phyloP scores from a whole-genome alignment of 2,888 invertebrate species.

The Lagria hirta region DNA sequence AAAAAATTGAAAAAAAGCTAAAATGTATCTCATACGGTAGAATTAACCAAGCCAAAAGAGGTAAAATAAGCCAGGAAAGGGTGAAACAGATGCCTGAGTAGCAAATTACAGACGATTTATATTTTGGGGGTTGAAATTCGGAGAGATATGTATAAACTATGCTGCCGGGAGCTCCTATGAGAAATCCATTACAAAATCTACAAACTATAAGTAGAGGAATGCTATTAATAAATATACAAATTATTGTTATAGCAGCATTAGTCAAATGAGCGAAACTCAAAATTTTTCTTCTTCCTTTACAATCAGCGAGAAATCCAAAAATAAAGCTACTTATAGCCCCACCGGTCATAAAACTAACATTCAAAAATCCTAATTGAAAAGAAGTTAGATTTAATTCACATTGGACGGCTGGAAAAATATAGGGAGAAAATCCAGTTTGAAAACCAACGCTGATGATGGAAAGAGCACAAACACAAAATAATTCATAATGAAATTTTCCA shows the following conservation, averaged over 20 bases:
- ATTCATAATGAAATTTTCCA: constrained; percentile 67
- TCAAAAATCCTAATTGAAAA: constrained; percentile 68
- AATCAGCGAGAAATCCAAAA: constrained; percentile 80
- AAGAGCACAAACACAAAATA: constrained; percentile 65
- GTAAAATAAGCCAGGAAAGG: constrained; percentile 65
- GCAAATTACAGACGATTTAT: constrained; percentile 62
- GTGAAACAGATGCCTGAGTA: constrained; percentile 67
- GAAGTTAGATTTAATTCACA: constrained; percentile 69
- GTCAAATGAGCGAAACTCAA: constrained; percentile 45
- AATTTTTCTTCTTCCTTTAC: constrained; percentile 66
- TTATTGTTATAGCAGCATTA: constrained; percentile 55
- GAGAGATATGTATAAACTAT: constrained; percentile 65
- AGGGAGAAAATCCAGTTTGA: constrained; percentile 69
- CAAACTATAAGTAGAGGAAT: constrained; percentile 49
- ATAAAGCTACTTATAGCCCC: constrained; percentile 73
- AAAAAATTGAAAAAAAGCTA: constrained; percentile 46
- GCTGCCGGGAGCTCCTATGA: constrained; percentile 38
- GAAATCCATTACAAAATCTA: constrained; percentile 66
- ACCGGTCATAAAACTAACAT: constrained; percentile 72
- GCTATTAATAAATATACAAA: constrained; percentile 34
- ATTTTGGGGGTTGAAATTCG: constrained; percentile 64
- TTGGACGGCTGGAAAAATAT: constrained; percentile 70
- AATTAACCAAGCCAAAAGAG: constrained; percentile 49
- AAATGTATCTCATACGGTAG: constrained; percentile 40
- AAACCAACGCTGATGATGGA: constrained; percentile 65